Base-by-base conservation (phyloP, 2,113 vertebrate genomes). In the Mormoops blainvillei region DNA sequence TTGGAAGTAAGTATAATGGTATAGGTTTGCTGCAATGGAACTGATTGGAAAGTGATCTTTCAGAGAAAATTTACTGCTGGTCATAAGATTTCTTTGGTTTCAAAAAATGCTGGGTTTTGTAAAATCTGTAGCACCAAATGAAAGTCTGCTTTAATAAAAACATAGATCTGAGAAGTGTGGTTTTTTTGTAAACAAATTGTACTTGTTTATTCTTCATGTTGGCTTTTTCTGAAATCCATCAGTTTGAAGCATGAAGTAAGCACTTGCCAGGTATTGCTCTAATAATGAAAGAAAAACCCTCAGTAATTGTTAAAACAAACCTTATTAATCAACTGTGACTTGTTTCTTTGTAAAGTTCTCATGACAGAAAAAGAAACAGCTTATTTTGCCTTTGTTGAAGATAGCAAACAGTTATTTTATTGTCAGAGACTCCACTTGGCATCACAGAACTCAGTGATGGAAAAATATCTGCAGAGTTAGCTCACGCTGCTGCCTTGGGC, bases 31-130 rank as follows among this genome's bases (percentile, higher is more conserved):
- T 13, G 36, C 97, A 97, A 98, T 96, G 36, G 73, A 92, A 78
- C 95, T 98, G 98, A 98, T 98, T 98, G 97, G 98, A 98, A 98
- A 98, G 98, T 97, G 94, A 98, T 97, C 98, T 97, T 92, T 94
- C 97, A 78, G 92, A 97, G 98, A 97, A 98, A 98, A 97, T 96
- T 93, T 91, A 92, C 92, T 94, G 70, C 89, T 97, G 94, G 97
- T 97, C 84, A 70, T 61, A 90, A 86, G 94, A 83, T 88, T 97
- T 96, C 45, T 91, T 97, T 97, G 89, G 70, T 92, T 96, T 94
- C 84, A 90, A 94, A 97, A 98, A 97, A 96, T 26, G 91, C 12
- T 65, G 68, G 95, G 85, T 97, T 98, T 97, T 9, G 84, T 24
- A 81, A 97, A 97, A 97, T 71, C 84, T 93, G 26, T 94, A 82